These are phyloP conservation scores for Carlito syrichta DNA, from an alignment of 2,113 vertebrate genomes.

Conservation along the genomic window DNA sequence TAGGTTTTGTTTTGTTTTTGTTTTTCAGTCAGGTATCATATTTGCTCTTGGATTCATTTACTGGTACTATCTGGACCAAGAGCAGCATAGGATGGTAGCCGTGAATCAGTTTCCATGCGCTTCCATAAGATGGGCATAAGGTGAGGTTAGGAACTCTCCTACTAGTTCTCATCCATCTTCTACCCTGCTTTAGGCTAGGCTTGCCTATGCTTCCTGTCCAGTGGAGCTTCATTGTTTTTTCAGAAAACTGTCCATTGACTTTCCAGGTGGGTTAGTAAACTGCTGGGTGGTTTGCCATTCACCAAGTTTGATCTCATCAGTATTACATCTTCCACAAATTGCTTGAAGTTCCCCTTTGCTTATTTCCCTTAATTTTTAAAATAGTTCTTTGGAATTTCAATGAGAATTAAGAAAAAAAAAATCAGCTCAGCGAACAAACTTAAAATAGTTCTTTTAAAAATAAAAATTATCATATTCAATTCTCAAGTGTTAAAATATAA, in stretches of 20 bases:
- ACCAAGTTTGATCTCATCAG: background rate
- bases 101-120: background rate
- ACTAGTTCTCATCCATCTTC: background rate
- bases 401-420: background rate
- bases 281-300: background rate
- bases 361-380: background rate
- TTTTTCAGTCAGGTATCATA: background rate
- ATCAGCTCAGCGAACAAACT: background rate
- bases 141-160: background rate
- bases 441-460: constrained; percentile 4
- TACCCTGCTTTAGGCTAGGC: background rate
- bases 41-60: background rate
- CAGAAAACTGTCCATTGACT: background rate
- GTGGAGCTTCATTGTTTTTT: background rate
- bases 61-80: background rate
- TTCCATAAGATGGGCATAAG: background rate
- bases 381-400: background rate
- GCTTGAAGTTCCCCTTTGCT: background rate
- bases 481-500: background rate
- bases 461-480: background rate
- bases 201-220: background rate
- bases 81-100: background rate
- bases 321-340: background rate
- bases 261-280: background rate
- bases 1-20: background rate